Base-by-base conservation (phyloP, 2,888 invertebrate species). In the Tiphia femorata region DNA sequence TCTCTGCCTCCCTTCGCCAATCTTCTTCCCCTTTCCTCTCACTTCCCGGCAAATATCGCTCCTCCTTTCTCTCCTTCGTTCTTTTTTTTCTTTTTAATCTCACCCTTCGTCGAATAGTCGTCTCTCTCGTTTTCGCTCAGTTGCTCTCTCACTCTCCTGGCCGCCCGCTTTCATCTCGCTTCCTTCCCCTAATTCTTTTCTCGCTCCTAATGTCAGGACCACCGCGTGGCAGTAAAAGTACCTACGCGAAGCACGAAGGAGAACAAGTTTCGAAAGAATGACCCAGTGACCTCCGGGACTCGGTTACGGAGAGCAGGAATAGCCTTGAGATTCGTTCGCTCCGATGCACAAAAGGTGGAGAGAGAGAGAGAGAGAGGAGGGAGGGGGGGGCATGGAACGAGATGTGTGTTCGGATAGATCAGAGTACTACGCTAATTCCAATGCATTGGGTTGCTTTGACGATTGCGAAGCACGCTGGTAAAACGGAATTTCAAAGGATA, bases 211-310 rank as follows among this genome's bases (percentile, higher is more conserved):
- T 25, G 21, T 20, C 41, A 41, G 50, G 43, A 55, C 37, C 46
- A 37, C 29, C 42, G 52, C 47, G 37, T 37, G 47, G 44, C 54
- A 58, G 58, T n/a, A n/a, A n/a, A n/a, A n/a, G n/a, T n/a, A n/a
- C n/a, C 44, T 47, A 49, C 50, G 50, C 42, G 49, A 53, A 56
- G 52, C 47, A 49, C 58, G 52, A 38, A 37, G 41, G 37, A 48
- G 51, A 59, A 56, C 59, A 40, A 51, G 59, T 60, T 60, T 50
- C 52, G 33, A 47, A 55, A 52, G 27, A 57, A 30, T 66, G 70
- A 68, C 66, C 66, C 56, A 70, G 56, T 70, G 64, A 70, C 64
- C 57, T 53, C 46, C 21, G 47, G 7, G 19, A 14, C 44, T 49
- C 46, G 49, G 41, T 55, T 29, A 17, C 23, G 14, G 27, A 42